Evolutionary conservation across 2,888 invertebrate genomes (phyloP).

Genomic region (Pseudeuparius sepicola): DNA sequence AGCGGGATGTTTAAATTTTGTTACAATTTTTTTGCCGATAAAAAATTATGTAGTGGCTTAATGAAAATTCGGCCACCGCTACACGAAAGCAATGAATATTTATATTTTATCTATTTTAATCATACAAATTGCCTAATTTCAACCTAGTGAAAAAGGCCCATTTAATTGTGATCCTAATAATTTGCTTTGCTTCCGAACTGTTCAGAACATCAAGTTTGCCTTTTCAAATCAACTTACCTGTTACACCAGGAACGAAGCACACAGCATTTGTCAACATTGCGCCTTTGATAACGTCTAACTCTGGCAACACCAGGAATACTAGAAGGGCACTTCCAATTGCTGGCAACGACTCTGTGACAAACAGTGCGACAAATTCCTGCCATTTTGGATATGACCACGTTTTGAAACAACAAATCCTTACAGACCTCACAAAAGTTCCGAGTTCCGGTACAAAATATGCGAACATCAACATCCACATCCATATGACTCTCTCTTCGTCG

Average conservation of each 20-base stretch:
- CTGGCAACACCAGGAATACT: constrained; percentile 65
- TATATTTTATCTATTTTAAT: no score
- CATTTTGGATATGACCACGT: constrained; percentile 47
- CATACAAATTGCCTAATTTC: no score
- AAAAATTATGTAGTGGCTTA: no score
- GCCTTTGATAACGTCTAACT: constrained; percentile 70
- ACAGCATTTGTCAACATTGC: constrained; percentile 78
- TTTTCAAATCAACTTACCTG: constrained; percentile 44
- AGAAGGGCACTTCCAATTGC: constrained; percentile 68
- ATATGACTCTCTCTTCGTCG: constrained; percentile 55
- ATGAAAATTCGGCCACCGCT: no score
- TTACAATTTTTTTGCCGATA: no score
- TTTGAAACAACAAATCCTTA: constrained; percentile 66
- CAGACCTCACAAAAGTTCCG: constrained; percentile 50
- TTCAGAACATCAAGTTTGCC: no score
- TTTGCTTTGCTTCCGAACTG: no score
- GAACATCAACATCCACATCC: constrained; percentile 73
- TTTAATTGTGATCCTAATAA: no score
- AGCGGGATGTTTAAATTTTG: no score
- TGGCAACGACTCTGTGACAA: constrained; percentile 68
- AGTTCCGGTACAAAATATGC: constrained; percentile 69
- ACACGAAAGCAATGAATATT: no score
- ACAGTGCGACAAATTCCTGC: constrained; percentile 46
- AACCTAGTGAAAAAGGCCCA: no score
- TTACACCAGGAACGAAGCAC: constrained; percentile 63